Percentiles rank a stretch among this genome's conserved stretches.
phyloP scores from a whole-genome alignment of 1,140 invertebrate species.

The Hesperophylax magnus region DNA sequence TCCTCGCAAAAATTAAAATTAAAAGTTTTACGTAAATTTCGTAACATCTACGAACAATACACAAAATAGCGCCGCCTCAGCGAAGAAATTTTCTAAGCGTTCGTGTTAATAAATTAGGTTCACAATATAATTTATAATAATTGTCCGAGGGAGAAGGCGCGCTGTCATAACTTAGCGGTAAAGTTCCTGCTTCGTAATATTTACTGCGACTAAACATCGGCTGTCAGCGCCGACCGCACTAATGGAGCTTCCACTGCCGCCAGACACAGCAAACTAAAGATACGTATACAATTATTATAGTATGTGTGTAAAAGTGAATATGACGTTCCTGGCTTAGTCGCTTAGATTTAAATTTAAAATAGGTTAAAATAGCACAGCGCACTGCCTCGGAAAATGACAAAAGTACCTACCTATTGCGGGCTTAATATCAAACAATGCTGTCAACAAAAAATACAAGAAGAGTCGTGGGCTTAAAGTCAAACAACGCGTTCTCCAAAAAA shows the following conservation, averaged over 20 bases:
- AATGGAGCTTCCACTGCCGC: neutral
- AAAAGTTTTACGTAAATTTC: too few relatives aligned
- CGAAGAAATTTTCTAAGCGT: slow-evolving; percentile 4
- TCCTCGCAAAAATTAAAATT: neutral
- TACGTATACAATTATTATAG: neutral
- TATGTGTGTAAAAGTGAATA: too few relatives aligned
- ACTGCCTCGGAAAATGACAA: too few relatives aligned
- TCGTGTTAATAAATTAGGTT: slow-evolving; percentile 31
- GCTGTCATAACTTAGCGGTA: slow-evolving; percentile 47
- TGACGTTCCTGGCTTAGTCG: too few relatives aligned
- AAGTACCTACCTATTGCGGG: too few relatives aligned
- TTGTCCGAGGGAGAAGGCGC: slow-evolving; percentile 33
- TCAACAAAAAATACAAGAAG: too few relatives aligned
- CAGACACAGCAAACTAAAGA: neutral
- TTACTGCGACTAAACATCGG: slow-evolving; percentile 55
- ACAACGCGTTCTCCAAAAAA: too few relatives aligned
- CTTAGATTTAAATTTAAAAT: too few relatives aligned
- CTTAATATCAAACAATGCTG: too few relatives aligned
- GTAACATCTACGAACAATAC: too few relatives aligned
- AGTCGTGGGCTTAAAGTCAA: too few relatives aligned
- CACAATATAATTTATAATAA: slow-evolving; percentile 47
- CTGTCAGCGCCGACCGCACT: slow-evolving; percentile 47
- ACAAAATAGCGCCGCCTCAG: neutral
- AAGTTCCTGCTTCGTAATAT: slow-evolving; percentile 47
- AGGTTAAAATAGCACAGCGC: too few relatives aligned